Base-by-base conservation (phyloP, 2,113 vertebrate species). In the Macroglossus sobrinus region DNA sequence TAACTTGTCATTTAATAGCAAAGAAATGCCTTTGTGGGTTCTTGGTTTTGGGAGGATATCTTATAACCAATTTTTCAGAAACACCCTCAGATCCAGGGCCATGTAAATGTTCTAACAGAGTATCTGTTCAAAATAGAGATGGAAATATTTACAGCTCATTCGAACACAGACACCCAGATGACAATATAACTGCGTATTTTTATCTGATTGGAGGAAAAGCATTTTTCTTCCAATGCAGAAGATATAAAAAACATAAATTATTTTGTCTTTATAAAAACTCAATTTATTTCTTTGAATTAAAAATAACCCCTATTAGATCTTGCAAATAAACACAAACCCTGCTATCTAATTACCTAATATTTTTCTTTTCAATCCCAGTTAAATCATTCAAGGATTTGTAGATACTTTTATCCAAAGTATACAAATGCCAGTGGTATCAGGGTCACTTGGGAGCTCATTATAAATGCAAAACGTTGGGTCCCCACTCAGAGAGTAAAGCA, bases 1-100 rank as follows among this genome's bases (percentile, higher is more conserved):
- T n/a, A 95, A 64, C 68, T 40, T 89, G 96, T 94, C 85, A 96
- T 91, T 91, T 89, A 86, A 94, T 38, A 95, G 75, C 76, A 57
- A 90, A 89, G 75, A 91, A 89, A 79, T 89, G 61, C 38, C 35
- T 96, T 63, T 84, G 71, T 80, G 85, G 38, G 40, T 88, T 91
- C 78, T 78, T 93, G 47, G 84, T 38, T 90, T 96, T 64, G 12
- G 30, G 21, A 96, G 68, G 53, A 55, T 69, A 87, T 40, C 40
- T 88, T 90, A 53, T 21, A 55, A 85, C 55, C 40, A 57, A 28
- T 63, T 85, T 53, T 92, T 92, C 40, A 50, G 47, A 93, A 85
- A 91, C 21, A 76, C 14, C 35, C 45, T 94, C 74, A 68, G 64
- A 84, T 61, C 53, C 45, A 72, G 38, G 71, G 43, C 43, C 50